phyloP scores from a whole-genome alignment of 35 echinoderm and acorn worm genomes.

The Lytechinus variegatus region DNA sequence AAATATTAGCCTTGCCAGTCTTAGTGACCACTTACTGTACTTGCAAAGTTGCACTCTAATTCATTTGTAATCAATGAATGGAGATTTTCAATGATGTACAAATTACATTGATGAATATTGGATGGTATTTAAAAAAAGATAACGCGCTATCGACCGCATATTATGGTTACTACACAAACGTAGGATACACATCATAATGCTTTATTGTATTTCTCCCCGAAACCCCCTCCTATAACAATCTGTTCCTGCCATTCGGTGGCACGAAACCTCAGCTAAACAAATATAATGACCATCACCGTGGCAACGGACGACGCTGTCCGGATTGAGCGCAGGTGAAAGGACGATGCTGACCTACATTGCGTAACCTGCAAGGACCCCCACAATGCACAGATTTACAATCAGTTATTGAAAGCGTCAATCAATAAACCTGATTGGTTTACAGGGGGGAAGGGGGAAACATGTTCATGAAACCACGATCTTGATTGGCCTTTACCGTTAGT shows the following conservation, averaged over 20 bases:
- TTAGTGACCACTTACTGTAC: too few relatives aligned
- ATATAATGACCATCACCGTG: not conserved
- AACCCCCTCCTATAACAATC: not conserved
- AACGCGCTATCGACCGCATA: too few relatives aligned
- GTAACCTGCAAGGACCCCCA: not conserved
- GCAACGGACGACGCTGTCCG: not conserved
- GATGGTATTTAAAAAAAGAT: not conserved
- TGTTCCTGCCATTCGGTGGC: not conserved
- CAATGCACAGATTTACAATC: too few relatives aligned
- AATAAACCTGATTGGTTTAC: not conserved
- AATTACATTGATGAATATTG: not conserved
- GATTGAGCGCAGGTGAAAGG: constrained; percentile 5
- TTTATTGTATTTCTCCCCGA: not conserved
- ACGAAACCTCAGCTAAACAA: not conserved
- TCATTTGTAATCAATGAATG: not conserved
- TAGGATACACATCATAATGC: not conserved
- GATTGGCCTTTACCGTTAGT: too few relatives aligned
- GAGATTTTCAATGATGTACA: not conserved
- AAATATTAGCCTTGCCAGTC: too few relatives aligned
- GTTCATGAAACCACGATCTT: too few relatives aligned
- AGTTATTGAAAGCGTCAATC: too few relatives aligned
- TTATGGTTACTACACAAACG: not conserved
- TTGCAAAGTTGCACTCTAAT: too few relatives aligned
- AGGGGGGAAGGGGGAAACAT: not conserved
- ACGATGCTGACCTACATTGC: not conserved